Evolutionary conservation across 2,888 invertebrate species (phyloP).

Genomic region (Chironomus riparius): DNA sequence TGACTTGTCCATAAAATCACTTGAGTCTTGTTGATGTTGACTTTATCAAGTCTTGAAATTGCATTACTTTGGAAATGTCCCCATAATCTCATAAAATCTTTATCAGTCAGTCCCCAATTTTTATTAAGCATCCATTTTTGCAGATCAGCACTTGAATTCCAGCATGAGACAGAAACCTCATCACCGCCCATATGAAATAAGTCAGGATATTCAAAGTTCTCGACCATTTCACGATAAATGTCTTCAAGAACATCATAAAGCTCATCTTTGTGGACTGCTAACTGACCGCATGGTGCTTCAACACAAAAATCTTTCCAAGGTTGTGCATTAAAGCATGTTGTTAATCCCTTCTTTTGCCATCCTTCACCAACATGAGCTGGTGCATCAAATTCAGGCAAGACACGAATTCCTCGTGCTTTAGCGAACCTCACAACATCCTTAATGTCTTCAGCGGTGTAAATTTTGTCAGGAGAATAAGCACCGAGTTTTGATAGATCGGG

Average conservation of each 20-base stretch:
- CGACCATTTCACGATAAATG: conserved; percentile 67
- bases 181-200: conserved; percentile 87
- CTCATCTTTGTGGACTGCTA: conserved; percentile 62
- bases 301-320: conserved; percentile 65
- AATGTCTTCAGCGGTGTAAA: conserved; percentile 51
- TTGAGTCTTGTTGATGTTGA: conserved; percentile 45
- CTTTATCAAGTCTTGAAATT: conserved; percentile 35
- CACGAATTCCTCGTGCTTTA: conserved; percentile 65
- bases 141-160: conserved; percentile 63
- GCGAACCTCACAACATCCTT: conserved; percentile 57
- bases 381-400: conserved; percentile 86
- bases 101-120: conserved; percentile 51
- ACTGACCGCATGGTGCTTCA: conserved; percentile 78
- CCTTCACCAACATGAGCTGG: conserved; percentile 85
- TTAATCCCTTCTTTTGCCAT: conserved; percentile 63
- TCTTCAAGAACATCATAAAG: conserved; percentile 60
- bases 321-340: conserved; percentile 62
- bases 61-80: conserved; percentile 57
- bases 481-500: conserved; percentile 67
- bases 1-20: conserved; percentile 75
- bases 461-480: conserved; percentile 64
- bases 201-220: conserved; percentile 46
- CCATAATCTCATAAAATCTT: conserved; percentile 61
- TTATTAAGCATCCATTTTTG: conserved; percentile 57
- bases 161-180: conserved; percentile 60